Conservation (phyloP, 2,797 vertebrate genomes). For the Sebastes variabilis region DNA sequence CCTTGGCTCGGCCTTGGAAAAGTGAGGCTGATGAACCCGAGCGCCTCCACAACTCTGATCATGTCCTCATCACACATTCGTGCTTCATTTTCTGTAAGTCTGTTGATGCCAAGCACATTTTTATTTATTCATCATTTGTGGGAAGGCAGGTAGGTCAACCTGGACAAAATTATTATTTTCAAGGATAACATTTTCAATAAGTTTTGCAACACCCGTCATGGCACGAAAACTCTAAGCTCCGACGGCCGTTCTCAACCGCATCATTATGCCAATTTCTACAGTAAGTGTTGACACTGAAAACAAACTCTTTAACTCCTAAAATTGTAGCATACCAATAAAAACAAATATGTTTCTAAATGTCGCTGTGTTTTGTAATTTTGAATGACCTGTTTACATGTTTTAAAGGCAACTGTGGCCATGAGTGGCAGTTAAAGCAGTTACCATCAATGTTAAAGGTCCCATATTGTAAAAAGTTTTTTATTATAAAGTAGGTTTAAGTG, state of each 20-base stretch:
- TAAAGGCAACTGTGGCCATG: neutral
- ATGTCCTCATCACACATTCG: neutral
- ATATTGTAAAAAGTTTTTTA: no score
- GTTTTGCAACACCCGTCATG: neutral
- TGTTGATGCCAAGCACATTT: neutral
- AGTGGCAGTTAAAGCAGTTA: neutral
- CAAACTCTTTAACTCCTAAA: neutral
- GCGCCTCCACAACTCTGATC: neutral
- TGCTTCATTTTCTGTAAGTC: neutral
- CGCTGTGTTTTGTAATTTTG: neutral
- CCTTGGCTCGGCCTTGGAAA: slow-evolving; percentile 34
- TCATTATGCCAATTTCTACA: neutral
- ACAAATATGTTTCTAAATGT: neutral
- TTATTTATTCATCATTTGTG: neutral
- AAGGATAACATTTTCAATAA: neutral
- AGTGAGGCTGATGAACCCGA: slow-evolving; percentile 21
- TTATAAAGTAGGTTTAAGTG: no score
- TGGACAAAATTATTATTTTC: neutral
- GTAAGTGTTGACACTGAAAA: neutral
- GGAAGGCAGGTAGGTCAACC: neutral
- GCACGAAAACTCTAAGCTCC: neutral
- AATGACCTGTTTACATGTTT: neutral
- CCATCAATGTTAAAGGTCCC: no score
- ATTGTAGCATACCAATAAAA: neutral
- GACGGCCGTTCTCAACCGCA: neutral